Conservation (phyloP, 2,888 invertebrate species). For the Ctena decussata region DNA sequence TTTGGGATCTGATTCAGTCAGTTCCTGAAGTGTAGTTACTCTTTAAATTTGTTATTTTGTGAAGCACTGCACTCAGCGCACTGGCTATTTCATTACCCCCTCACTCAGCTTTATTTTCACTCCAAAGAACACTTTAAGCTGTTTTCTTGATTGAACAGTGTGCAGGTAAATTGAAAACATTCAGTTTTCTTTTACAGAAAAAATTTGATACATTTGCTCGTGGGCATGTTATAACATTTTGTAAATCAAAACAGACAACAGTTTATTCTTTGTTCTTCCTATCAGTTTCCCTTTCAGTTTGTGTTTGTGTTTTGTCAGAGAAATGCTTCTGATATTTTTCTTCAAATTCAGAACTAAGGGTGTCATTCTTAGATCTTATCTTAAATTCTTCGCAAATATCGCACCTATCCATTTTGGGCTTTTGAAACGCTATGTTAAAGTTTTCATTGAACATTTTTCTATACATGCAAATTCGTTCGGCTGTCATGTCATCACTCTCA, state of each 20-base stretch:
- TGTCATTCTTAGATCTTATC: not conserved
- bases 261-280: not conserved
- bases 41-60: conserved; percentile 7
- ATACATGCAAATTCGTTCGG: conserved; percentile 10
- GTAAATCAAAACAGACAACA: conserved; percentile 53
- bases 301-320: conserved; percentile 28
- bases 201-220: conserved; percentile 47
- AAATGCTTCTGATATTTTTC: conserved; percentile 35
- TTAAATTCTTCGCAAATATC: conserved; percentile 11
- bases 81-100: conserved; percentile 46
- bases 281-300: conserved; percentile 39
- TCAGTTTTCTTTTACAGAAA: conserved; percentile 58
- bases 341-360: not conserved
- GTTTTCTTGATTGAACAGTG: conserved; percentile 40
- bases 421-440: conserved; percentile 21
- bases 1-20: no score
- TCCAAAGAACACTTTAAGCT: conserved; percentile 16
- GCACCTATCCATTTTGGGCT: conserved; percentile 20
- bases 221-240: conserved; percentile 44
- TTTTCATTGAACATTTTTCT: conserved; percentile 7
- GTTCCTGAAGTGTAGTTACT: no score
- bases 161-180: conserved; percentile 54
- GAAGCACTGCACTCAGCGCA: conserved; percentile 25
- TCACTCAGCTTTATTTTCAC: conserved; percentile 10
- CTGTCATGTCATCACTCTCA: not conserved